These are phyloP conservation scores for Platysteira castanea DNA, from an alignment of 2,113 vertebrate genomes.

Conservation along the genomic window DNA sequence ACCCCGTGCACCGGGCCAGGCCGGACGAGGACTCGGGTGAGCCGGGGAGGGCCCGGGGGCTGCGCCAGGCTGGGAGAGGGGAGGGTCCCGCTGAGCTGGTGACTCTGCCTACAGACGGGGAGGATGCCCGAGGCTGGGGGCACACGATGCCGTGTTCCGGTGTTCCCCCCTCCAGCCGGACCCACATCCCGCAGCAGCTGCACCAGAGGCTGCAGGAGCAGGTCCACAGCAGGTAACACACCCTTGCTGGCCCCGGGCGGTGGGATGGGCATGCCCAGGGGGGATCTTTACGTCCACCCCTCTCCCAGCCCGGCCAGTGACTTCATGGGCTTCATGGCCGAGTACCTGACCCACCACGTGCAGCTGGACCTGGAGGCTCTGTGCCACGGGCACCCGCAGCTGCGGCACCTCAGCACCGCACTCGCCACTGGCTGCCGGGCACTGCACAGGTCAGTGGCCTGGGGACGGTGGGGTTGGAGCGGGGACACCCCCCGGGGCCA, in stretches of 20 bases:
- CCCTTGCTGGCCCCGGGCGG: accelerated
- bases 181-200: conserved; percentile 54
- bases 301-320: conserved; percentile 69
- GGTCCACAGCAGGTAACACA: conserved; percentile 68
- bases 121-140: conserved; percentile 70
- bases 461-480: neutral
- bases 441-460: conserved; percentile 72
- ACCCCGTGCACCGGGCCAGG: conserved; percentile 69
- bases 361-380: conserved; percentile 78
- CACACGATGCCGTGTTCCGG: neutral
- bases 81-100: neutral
- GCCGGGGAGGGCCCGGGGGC: neutral
- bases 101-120: conserved; percentile 53
- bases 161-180: accelerated
- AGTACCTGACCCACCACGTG: conserved; percentile 79
- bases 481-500: accelerated
- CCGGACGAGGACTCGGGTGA: conserved; percentile 80
- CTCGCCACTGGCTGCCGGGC: conserved; percentile 75
- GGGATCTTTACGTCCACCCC: no score
- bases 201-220: conserved; percentile 80
- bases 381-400: conserved; percentile 71
- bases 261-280: neutral
- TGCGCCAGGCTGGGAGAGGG: accelerated
- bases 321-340: conserved; percentile 73
- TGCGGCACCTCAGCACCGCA: conserved; percentile 72